These are phyloP conservation scores for Proisotoma minuta DNA, from an alignment of 2,888 invertebrate species.

Conservation along the genomic window DNA sequence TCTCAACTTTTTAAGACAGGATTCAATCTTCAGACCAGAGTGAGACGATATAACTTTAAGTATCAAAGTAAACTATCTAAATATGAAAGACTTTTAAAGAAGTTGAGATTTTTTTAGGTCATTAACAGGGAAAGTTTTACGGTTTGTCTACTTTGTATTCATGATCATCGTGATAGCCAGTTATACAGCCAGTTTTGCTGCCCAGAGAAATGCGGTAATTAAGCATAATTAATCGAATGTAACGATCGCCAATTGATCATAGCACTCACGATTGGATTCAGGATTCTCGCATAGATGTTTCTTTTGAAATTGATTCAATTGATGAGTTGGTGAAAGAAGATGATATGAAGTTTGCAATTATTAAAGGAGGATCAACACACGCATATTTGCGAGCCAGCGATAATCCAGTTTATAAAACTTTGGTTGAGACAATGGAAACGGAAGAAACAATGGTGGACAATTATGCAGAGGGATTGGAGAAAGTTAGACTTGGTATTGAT, in stretches of 20 bases:
- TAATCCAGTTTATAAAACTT: background rate
- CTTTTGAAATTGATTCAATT: conserved; percentile 80
- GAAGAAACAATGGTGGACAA: background rate
- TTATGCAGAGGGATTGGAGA: background rate
- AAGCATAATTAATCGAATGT: too few species aligned
- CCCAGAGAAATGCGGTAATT: conserved; percentile 95
- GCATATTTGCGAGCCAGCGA: conserved; percentile 60
- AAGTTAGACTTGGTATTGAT: background rate
- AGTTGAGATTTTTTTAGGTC: conserved; percentile 56
- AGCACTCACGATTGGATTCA: too few species aligned
- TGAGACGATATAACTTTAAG: conserved; percentile 19
- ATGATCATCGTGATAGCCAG: conserved; percentile 94
- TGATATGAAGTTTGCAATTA: conserved; percentile 84
- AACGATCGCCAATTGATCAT: too few species aligned
- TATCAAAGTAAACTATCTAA: background rate
- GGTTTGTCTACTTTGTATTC: conserved; percentile 99
- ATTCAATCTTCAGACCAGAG: conserved; percentile 37
- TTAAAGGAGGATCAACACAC: conserved; percentile 73
- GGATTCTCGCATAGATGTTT: conserved; percentile 58
- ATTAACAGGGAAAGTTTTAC: conserved; percentile 87
- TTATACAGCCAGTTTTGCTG: conserved; percentile 96
- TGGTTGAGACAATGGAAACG: background rate
- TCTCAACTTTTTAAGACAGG: conserved; percentile 34
- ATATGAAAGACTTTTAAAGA: background rate
- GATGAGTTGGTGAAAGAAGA: conserved; percentile 86